These are phyloP conservation scores for Meandrusa payeni DNA, from an alignment of 2,888 invertebrate genomes.

Conservation along the genomic window DNA sequence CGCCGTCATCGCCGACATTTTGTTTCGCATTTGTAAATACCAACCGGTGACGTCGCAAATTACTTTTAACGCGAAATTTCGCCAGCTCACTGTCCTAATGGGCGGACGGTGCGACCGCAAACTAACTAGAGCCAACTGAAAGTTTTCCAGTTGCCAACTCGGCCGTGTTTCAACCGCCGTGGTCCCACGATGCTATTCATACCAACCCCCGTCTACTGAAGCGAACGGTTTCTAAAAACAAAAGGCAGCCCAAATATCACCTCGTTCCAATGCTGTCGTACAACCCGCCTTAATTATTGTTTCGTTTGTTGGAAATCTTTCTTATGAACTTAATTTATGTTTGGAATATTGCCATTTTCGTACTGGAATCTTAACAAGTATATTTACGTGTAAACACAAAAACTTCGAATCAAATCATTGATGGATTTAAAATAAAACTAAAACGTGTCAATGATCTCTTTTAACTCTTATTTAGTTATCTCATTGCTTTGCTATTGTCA, in stretches of 20 bases:
- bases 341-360: too few relatives aligned
- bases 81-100: constrained; percentile 64
- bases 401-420: too few relatives aligned
- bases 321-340: too few relatives aligned
- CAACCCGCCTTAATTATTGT: too few relatives aligned
- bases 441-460: too few relatives aligned
- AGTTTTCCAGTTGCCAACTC: constrained; percentile 51
- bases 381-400: too few relatives aligned
- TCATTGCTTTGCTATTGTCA: too few relatives aligned
- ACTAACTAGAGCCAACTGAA: constrained; percentile 63
- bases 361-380: too few relatives aligned
- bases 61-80: constrained; percentile 61
- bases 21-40: constrained; percentile 65
- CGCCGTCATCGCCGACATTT: constrained; percentile 60
- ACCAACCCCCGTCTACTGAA: constrained; percentile 23
- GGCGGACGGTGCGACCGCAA: constrained; percentile 47
- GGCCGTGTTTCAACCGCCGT: constrained; percentile 13
- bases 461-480: too few relatives aligned
- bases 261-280: constrained; percentile 1
- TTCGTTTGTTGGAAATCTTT: too few relatives aligned
- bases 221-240: constrained; percentile 13
- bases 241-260: constrained; percentile 4
- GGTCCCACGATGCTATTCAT: constrained; percentile 36
- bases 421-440: too few relatives aligned
- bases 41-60: constrained; percentile 66